Conservation (phyloP, 2,888 invertebrate species). For the Conomelus anceps region DNA sequence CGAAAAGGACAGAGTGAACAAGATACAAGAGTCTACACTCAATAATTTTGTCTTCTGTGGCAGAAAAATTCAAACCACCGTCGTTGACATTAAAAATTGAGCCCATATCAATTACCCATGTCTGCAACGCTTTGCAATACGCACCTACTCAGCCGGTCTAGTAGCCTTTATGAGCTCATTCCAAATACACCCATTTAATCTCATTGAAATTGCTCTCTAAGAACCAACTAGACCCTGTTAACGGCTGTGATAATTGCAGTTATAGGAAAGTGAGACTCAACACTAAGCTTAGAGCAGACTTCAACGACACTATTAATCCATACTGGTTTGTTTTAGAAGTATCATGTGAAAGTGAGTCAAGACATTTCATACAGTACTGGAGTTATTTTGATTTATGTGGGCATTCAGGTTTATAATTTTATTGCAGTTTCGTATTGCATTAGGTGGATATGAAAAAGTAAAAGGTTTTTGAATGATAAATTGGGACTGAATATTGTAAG, state of each 20-base stretch:
- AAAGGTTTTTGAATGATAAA: too few relatives aligned
- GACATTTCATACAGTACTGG: not conserved
- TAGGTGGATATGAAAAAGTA: not conserved
- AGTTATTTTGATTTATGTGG: not conserved
- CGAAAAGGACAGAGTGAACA: too few relatives aligned
- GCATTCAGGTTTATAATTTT: not conserved
- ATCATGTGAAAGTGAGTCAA: not conserved
- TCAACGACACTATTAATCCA: not conserved
- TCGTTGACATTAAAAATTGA: not conserved
- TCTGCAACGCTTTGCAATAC: not conserved
- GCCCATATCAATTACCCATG: too few relatives aligned
- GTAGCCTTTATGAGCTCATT: not conserved
- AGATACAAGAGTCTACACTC: too few relatives aligned
- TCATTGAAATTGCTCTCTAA: not conserved
- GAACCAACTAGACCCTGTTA: not conserved
- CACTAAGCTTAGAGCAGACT: not conserved
- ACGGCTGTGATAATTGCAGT: not conserved
- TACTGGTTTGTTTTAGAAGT: not conserved
- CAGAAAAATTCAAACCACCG: not conserved
- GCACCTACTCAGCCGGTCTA: not conserved
- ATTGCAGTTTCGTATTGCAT: not conserved
- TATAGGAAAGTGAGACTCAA: not conserved
- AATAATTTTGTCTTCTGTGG: not conserved
- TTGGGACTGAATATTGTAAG: too few relatives aligned
- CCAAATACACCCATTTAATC: not conserved